These are phyloP conservation scores for Nerophis lumbriciformis DNA, from an alignment of 2,113 vertebrate genomes.

Conservation along the genomic window DNA sequence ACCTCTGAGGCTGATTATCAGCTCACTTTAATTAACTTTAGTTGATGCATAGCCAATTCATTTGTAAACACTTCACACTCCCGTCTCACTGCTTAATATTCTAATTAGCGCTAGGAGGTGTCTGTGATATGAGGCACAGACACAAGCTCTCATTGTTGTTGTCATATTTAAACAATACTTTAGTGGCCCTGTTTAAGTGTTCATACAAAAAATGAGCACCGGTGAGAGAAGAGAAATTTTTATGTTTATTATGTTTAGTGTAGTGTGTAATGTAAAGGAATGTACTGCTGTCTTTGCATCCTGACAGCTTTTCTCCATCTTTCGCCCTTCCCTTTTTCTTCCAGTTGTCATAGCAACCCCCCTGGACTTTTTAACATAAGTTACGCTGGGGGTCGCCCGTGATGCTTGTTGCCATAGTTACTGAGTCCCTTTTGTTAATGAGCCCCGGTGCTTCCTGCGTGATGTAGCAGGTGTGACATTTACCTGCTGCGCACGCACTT, in stretches of 20 bases:
- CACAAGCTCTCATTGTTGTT: no score
- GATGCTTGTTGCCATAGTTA: slow-evolving; percentile 57
- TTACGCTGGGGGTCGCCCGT: slow-evolving; percentile 30
- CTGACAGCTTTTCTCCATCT: slow-evolving; percentile 23
- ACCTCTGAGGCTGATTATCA: background rate
- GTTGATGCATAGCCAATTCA: background rate
- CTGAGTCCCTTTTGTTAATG: slow-evolving; percentile 36
- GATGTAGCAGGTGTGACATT: slow-evolving; percentile 44
- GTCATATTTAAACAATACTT: no score
- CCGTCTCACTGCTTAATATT: background rate
- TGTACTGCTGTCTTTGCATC: no score
- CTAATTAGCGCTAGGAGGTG: no score
- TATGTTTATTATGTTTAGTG: no score
- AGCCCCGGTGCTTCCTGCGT: slow-evolving; percentile 28
- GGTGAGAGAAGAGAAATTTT: no score
- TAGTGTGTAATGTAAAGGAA: background rate
- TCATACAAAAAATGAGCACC: no score
- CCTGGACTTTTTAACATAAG: slow-evolving; percentile 53
- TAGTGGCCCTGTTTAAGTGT: no score
- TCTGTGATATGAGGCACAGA: no score
- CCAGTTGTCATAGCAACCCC: slow-evolving; percentile 62
- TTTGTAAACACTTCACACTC: background rate
- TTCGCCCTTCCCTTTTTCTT: slow-evolving; percentile 29
- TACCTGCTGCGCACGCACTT: slow-evolving; percentile 9
- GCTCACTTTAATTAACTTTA: background rate